Base-by-base conservation (phyloP, 2,797 vertebrate species). In the Rhadinocentrus ornatus region DNA sequence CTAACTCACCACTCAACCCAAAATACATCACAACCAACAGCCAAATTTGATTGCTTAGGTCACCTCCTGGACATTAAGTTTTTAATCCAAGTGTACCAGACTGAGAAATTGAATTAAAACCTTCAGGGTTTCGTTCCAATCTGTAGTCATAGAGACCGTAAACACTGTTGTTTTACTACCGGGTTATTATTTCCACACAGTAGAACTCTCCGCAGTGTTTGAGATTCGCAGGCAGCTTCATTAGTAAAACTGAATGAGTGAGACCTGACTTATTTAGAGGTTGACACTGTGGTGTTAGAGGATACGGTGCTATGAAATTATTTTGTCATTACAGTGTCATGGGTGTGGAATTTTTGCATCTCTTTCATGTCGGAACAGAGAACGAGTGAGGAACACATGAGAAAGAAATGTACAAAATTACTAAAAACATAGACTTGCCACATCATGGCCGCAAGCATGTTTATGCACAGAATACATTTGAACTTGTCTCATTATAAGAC, bases 61-160 rank as follows among this genome's bases (percentile, higher is more conserved):
- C 83, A 82, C 61, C 58, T 69, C 48, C 60, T 84, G 76, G 71
- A 79, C 1, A 56, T 10, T 20, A 44, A 57, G 27, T 53, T 69
- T 73, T 34, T 44, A 32, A 58, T 77, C 59, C 77, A 59, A 81
- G 71, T 29, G 66, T 50, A 86, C 65, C 83, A 82, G 81, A 85
- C 74, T 15, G 62, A 84, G 60, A 83, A 84, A 88, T 78, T 82
- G 11, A 83, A 90, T 87, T 79, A 80, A 71, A 76, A 80, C 78
- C 44, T 53, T 70, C 44, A 46, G 24, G 48, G 66, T 83, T 82
- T 73, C 58, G 54, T 69, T 86, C 53, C 62, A 69, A 71, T 54
- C 22, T 55, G 66, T 73, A 81, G 70, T 73, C 85, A 73, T 27
- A 50, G 62, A 71, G 70, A 81, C 72, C 20, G 26, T 66, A 70